Base-by-base conservation (phyloP, 1,140 invertebrate species). In the Ceratitis capitata region DNA sequence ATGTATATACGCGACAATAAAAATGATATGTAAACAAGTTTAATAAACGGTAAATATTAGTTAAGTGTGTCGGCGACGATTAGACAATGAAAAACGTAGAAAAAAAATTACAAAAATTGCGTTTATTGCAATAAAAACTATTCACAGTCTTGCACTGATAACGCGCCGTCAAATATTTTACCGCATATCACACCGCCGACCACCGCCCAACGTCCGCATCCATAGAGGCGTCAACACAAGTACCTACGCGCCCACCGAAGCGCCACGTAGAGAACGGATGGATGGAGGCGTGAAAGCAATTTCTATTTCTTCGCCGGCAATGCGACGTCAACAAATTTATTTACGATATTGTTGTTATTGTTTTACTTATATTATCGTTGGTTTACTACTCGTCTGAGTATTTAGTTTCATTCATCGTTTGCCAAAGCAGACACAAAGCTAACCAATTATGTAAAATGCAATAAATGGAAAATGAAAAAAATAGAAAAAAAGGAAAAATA, bases 331-430 rank as follows among this genome's bases (percentile, higher is more conserved):
- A 53, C 10, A 0, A 12, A 19, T 53, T 12, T 53, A 16, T 53
- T 53, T 53, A 19, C n/a, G n/a, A n/a, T n/a, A n/a, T n/a, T n/a
- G n/a, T 78, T 78, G 35, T 23, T 78, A 26, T 26, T 74, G n/a
- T 78, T 26, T n/a, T 26, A 23, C 6, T 78, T n/a, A 45, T 78
- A 14, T 69, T 4, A 14, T 6, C 39, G 19, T 45, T 42, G n/a
- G 39, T 45, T 14, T 14, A 3, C 51, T 53, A 16, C 19, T 6
- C 23, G 51, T 19, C 19, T 45, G 69, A 7, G 29, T 23, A 9
- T 32, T n/a, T 23, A n/a, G 39, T 42, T 78, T 78, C 69, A 45
- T 78, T 78, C 69, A 78, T 78, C 19, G 5, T 78, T 78, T 78
- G 39, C 32, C 69, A 78, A 78, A 35, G 19, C n/a, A 23, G 35